These are phyloP conservation scores for Hippopotamyrus pictus DNA, from an alignment of 2,797 vertebrate genomes.

Conservation along the genomic window DNA sequence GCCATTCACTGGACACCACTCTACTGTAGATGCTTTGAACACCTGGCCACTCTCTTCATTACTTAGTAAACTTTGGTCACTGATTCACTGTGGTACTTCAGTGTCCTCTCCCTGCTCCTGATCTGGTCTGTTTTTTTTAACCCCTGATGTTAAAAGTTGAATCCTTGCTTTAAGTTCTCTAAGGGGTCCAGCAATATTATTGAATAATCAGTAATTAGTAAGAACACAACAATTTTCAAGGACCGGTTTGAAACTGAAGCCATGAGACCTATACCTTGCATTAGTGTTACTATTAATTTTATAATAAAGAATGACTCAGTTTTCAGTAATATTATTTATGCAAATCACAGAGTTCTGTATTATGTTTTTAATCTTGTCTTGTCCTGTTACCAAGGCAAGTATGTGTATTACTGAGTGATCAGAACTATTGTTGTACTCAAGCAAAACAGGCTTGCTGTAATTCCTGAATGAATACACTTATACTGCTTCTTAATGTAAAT, in stretches of 20 bases:
- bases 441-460: not conserved
- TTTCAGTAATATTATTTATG: not conserved
- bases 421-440: not conserved
- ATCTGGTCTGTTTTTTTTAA: not conserved
- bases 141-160: not conserved
- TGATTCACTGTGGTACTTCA: not conserved
- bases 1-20: not conserved
- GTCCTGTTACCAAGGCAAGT: not conserved
- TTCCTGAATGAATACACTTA: not conserved
- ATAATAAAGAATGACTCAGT: not conserved
- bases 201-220: not conserved
- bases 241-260: not conserved
- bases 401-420: not conserved
- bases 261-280: not conserved
- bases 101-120: not conserved
- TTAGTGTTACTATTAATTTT: not conserved
- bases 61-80: not conserved
- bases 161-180: not conserved
- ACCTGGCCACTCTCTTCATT: not conserved
- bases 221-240: not conserved
- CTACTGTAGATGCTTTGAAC: not conserved
- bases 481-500: not conserved
- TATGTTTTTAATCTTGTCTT: not conserved
- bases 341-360: not conserved
- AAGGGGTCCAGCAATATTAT: not conserved